phyloP scores from a whole-genome alignment of 1,140 invertebrate genomes.

The Zaprionus tsacasi region DNA sequence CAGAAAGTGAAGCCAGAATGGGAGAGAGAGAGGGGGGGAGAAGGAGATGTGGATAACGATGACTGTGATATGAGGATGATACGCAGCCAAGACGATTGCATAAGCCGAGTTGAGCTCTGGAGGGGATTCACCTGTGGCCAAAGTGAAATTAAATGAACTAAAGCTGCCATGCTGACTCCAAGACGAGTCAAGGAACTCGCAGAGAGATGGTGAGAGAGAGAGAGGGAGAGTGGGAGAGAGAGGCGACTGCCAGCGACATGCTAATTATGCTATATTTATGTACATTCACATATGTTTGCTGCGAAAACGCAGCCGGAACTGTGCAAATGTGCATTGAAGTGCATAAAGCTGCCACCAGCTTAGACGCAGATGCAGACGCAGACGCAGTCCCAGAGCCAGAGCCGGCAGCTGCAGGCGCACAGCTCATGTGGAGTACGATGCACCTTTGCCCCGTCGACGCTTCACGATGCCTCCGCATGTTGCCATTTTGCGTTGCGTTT shows the following conservation, averaged over 20 bases:
- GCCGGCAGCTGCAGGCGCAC: conserved; percentile 17
- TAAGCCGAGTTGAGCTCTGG: conserved; percentile 33
- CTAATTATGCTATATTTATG: conserved; percentile 77
- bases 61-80: not conserved
- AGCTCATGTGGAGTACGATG: not conserved
- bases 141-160: conserved; percentile 74
- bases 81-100: conserved; percentile 48
- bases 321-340: conserved; percentile 45
- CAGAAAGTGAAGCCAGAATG: conserved; percentile 49
- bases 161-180: conserved; percentile 23
- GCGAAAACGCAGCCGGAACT: conserved; percentile 42
- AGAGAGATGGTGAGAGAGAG: conserved; percentile 45
- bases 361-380: too few species aligned
- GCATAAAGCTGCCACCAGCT: conserved; percentile 23
- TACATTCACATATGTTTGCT: conserved; percentile 22
- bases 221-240: conserved; percentile 4
- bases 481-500: conserved; percentile 59
- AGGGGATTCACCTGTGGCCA: conserved; percentile 35
- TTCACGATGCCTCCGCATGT: conserved; percentile 2
- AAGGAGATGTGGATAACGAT: conserved; percentile 18
- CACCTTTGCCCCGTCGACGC: not conserved
- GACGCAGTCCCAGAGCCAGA: too few species aligned
- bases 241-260: conserved; percentile 54
- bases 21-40: conserved; percentile 16
- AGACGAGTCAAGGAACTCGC: conserved; percentile 74